phyloP scores from a whole-genome alignment of 1,140 invertebrate genomes.

The Bathynomus jamesi region DNA sequence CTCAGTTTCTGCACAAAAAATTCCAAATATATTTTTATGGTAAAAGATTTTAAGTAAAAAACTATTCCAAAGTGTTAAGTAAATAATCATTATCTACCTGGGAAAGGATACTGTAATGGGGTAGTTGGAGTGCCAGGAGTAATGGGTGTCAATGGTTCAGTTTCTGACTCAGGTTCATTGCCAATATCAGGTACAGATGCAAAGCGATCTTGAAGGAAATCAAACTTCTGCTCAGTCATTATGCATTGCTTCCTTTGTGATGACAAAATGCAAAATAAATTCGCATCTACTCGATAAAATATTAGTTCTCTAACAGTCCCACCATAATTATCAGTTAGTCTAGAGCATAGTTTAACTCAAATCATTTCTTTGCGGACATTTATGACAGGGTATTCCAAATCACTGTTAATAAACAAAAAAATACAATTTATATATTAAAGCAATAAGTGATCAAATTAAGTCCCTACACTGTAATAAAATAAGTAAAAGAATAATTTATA shows the following conservation, averaged over 20 bases:
- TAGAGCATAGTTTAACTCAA: too few relatives aligned
- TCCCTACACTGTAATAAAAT: not conserved
- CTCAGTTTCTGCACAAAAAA: not conserved
- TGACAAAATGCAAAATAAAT: slow-evolving; percentile 37
- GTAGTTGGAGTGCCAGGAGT: slow-evolving; percentile 60
- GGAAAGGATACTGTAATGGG: slow-evolving; percentile 60
- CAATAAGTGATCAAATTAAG: too few relatives aligned
- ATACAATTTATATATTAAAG: too few relatives aligned
- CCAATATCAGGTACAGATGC: slow-evolving; percentile 54
- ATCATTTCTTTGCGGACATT: too few relatives aligned
- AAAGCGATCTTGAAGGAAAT: slow-evolving; percentile 84
- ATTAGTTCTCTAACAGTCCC: too few relatives aligned
- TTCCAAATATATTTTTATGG: not conserved
- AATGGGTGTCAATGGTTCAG: slow-evolving; percentile 47
- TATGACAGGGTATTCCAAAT: too few relatives aligned
- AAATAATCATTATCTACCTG: slow-evolving; percentile 54
- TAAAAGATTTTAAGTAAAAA: not conserved
- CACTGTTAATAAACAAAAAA: too few relatives aligned
- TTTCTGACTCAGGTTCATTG: slow-evolving; percentile 17
- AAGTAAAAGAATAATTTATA: slow-evolving; percentile 6
- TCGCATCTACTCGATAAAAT: too few relatives aligned
- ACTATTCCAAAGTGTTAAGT: slow-evolving; percentile 45
- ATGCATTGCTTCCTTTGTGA: slow-evolving; percentile 87
- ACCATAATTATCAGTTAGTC: too few relatives aligned
- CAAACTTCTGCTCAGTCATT: slow-evolving; percentile 75